Conservation (phyloP, 53 echinoderm and acorn worm species). For the Crossaster papposus region DNA sequence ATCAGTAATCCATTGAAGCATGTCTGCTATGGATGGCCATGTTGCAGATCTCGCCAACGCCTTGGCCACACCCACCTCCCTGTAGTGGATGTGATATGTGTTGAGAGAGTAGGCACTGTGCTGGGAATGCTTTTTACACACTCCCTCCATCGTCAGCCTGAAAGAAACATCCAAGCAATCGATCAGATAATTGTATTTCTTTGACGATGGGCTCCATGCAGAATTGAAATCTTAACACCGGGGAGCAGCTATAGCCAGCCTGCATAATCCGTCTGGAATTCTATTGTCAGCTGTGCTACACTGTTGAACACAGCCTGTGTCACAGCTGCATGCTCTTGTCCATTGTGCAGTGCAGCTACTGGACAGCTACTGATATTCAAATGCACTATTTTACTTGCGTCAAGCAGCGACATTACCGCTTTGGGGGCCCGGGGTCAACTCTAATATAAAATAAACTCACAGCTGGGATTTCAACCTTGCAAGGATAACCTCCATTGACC, state of each 20-base stretch:
- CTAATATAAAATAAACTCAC: constrained; percentile 75
- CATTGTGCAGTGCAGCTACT: no score
- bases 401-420: no score
- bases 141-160: constrained; percentile 61
- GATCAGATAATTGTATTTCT: no score
- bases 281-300: no score
- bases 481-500: constrained; percentile 70
- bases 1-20: constrained; percentile 79
- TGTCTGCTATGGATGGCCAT: constrained; percentile 77
- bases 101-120: constrained; percentile 62
- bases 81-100: constrained; percentile 61
- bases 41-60: constrained; percentile 55
- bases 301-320: no score
- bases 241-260: no score
- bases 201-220: no score
- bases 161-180: background rate
- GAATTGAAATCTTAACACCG: no score
- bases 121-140: constrained; percentile 57
- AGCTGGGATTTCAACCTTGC: constrained; percentile 50
- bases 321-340: no score
- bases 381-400: background rate
- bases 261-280: no score
- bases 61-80: constrained; percentile 49
- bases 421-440: background rate
- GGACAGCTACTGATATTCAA: no score